Base-by-base conservation (phyloP, 2,888 invertebrate species). In the Polydrusus pterygomalis region DNA sequence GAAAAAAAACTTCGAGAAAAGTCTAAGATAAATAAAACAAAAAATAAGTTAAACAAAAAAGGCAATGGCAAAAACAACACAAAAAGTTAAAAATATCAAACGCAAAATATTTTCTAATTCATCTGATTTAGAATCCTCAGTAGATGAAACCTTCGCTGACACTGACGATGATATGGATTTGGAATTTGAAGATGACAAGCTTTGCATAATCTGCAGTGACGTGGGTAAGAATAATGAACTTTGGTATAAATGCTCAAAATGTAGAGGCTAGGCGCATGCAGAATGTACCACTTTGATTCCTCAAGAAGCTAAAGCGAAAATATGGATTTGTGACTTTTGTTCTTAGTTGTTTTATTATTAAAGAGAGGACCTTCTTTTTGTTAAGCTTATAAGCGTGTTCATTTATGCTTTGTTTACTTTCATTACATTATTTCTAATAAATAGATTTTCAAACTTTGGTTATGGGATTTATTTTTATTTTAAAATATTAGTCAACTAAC, bases 261-360 rank as follows among this genome's bases (percentile, higher is more conserved):
- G n/a, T n/a, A n/a, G n/a, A n/a, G n/a, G 40, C 13, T 43, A 10
- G 40, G 40, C 40, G 40, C 40, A 43, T 13, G 3, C 40, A 8
- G 40, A 43, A 5, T 43, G 40, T 3, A 43, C 40, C 40, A 5
- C 40, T 8, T 25, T 65, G n/a, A 71, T 67, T 47, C n/a, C n/a
- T n/a, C n/a, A n/a, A n/a, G n/a, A n/a, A n/a, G n/a, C n/a, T n/a
- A n/a, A n/a, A n/a, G n/a, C n/a, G n/a, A n/a, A n/a, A n/a, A n/a
- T n/a, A n/a, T n/a, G n/a, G n/a, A n/a, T n/a, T n/a, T n/a, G n/a
- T n/a, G n/a, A n/a, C n/a, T n/a, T n/a, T n/a, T n/a, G n/a, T n/a
- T n/a, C n/a, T n/a, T n/a, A n/a, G n/a, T n/a, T n/a, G n/a, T n/a
- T n/a, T n/a, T n/a, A n/a, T n/a, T n/a, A n/a, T n/a, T n/a, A n/a